Base-by-base conservation (phyloP, 2,888 invertebrate genomes). In the Amaurobius ferox region DNA sequence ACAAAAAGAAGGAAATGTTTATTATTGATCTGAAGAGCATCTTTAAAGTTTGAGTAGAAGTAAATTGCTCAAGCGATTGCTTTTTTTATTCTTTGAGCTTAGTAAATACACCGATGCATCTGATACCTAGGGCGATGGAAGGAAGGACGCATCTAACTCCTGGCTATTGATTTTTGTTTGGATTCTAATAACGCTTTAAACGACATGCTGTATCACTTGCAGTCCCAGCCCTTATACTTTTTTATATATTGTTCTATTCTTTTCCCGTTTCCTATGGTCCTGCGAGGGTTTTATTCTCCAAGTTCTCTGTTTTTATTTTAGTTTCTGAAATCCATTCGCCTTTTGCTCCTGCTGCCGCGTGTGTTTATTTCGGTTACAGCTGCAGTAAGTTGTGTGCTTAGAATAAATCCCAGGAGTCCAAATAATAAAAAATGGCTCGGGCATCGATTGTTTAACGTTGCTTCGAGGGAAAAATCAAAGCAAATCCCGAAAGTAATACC, bases 181-280 rank as follows among this genome's bases (percentile, higher is more conserved):
- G 74, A 74, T 80, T 80, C 80, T 80, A 80, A 80, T 80, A 80
- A 80, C 67, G 74, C 61, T 80, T 79, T 80, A 80, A 80, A 80
- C 74, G 80, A 68, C 32, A 68, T 80, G 80, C 68, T 79, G 64
- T 73, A 79, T 79, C 79, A 73, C 48, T 64, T 6, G 19, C 3
- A 55, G 55, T 5, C 3, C 19, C 55, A 19, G n/a, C n/a, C 44
- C 16, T 44, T 44, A 44, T 44, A 44, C 44, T 44, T 44, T 55
- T 55, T n/a, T n/a, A n/a, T n/a, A 23, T 23, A 55, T n/a, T 55
- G 23, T 55, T 16, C 55, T 11, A 55, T 55, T 23, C 55, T 55
- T 55, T 55, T 23, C 7, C 16, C 3, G 19, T n/a, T 55, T 23
- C 23, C 23, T 55, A 55, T n/a, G 55, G 55, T 55, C 55, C 55